Percentiles rank a stretch among this genome's conserved stretches.
phyloP scores from a whole-genome alignment of 1,140 invertebrate species.

The Anoplolepis gracilipes region DNA sequence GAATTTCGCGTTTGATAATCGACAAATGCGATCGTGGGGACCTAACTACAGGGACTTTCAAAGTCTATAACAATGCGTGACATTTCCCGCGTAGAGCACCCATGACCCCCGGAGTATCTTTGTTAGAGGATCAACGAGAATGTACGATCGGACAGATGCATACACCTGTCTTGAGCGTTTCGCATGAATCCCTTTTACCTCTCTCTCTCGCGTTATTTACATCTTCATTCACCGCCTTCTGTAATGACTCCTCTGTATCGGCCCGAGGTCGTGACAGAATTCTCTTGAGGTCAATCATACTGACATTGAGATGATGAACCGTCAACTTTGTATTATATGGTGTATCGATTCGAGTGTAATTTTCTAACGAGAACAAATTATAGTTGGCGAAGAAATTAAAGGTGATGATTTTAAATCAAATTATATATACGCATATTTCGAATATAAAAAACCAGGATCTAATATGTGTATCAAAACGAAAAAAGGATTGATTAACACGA shows the following conservation, averaged over 20 bases:
- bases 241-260: neutral
- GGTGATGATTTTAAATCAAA: neutral
- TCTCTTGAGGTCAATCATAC: constrained; percentile 9
- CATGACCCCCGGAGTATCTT: constrained; percentile 68
- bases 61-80: constrained; percentile 67
- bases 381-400: neutral
- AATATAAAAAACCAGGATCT: neutral
- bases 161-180: constrained; percentile 15
- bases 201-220: constrained; percentile 5
- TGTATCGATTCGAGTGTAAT: neutral
- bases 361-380: neutral
- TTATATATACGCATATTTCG: neutral
- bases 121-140: constrained; percentile 65
- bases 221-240: neutral
- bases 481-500: neutral
- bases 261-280: neutral
- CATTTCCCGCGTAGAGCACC: constrained; percentile 68
- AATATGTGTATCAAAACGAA: neutral
- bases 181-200: constrained; percentile 33
- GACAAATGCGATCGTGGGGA: constrained; percentile 57
- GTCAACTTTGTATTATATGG: neutral
- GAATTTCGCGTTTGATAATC: constrained; percentile 58
- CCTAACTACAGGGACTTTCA: constrained; percentile 58
- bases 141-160: constrained; percentile 42
- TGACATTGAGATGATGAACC: constrained; percentile 66